Percentiles rank a stretch among this genome's conserved stretches.
phyloP scores from a whole-genome alignment of 2,113 vertebrate species.

The Epinephelus cyanopodus region DNA sequence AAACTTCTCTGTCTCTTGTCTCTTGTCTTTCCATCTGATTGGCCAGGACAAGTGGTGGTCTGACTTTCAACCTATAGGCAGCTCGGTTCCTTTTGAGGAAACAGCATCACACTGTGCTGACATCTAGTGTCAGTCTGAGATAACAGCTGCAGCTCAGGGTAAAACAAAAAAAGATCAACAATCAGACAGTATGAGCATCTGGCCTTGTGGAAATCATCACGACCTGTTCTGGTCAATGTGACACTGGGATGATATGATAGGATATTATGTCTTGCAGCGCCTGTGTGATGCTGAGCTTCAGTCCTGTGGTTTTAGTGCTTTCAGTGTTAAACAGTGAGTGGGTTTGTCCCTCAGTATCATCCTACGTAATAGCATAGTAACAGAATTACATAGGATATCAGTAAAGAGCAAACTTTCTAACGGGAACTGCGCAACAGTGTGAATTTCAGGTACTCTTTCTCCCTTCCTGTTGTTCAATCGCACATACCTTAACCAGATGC shows the following conservation, averaged over 20 bases:
- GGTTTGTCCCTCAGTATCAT: neutral
- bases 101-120: conserved; percentile 63
- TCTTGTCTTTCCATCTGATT: conserved; percentile 71
- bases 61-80: conserved; percentile 80
- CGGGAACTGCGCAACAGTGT: neutral
- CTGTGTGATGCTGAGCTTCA: neutral
- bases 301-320: neutral
- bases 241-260: conserved; percentile 9
- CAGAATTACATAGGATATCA: neutral
- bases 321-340: neutral
- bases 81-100: conserved; percentile 12
- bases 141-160: neutral
- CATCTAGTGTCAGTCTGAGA: conserved; percentile 75
- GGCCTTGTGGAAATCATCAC: conserved; percentile 1
- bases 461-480: neutral
- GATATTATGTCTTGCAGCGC: conserved; percentile 24
- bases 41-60: conserved; percentile 76
- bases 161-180: neutral
- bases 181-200: neutral
- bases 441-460: neutral
- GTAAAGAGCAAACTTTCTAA: no score
- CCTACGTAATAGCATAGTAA: neutral
- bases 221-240: conserved; percentile 19
- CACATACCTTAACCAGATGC: neutral
- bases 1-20: conserved; percentile 57